Conservation (phyloP, 2,797 vertebrate species). For the Tiaroga cobitis region DNA sequence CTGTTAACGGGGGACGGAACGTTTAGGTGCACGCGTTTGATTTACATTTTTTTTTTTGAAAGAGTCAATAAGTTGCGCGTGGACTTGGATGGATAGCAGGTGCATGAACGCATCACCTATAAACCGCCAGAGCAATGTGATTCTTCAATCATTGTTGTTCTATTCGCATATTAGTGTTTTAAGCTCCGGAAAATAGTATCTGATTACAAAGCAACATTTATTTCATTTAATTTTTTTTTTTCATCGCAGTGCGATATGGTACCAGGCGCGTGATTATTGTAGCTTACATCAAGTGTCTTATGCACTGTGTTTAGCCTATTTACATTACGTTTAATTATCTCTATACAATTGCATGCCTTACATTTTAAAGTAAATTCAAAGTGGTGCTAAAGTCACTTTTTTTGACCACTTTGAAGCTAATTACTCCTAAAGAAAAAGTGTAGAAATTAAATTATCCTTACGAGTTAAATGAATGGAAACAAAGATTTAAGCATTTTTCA, state of each 20-base stretch:
- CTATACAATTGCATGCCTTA: background rate
- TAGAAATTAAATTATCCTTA: background rate
- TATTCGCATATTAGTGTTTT: background rate
- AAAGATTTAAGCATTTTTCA: background rate
- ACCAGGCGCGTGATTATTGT: background rate
- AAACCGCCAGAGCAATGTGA: background rate
- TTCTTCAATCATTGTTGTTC: background rate
- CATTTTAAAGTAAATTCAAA: background rate
- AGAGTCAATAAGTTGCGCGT: conserved; percentile 24
- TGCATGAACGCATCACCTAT: conserved; percentile 14
- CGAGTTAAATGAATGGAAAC: background rate
- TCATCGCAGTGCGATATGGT: background rate
- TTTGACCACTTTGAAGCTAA: background rate
- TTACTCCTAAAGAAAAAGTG: background rate
- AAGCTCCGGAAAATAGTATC: background rate
- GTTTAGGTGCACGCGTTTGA: background rate
- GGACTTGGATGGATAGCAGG: conserved; percentile 39
- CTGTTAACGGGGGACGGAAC: background rate
- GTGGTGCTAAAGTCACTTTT: background rate
- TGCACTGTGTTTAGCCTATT: background rate
- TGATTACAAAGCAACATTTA: background rate
- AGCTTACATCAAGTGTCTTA: background rate
- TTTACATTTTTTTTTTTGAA: background rate
- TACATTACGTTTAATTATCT: background rate
- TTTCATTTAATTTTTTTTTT: background rate